Base-by-base conservation (phyloP, 2,797 vertebrate species). In the Glyptemys insculpta region DNA sequence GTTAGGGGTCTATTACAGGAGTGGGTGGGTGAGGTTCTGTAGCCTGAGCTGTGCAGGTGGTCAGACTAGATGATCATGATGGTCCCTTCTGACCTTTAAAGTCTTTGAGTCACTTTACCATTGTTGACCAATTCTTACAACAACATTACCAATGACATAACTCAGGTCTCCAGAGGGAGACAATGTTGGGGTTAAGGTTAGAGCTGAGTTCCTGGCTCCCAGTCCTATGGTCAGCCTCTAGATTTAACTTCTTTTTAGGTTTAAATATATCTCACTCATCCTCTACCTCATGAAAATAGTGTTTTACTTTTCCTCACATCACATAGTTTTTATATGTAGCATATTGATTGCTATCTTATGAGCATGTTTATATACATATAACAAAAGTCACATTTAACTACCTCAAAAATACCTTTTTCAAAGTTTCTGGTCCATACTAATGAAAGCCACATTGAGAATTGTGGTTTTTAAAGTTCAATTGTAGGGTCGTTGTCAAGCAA, bases 381-480 rank as follows among this genome's bases (percentile, higher is more conserved):
- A 90, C 86, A 59, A 79, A 47, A 15, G 53, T 27, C 92, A 81
- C 86, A 89, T 83, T 83, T 94, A 81, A 91, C 27, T 74, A 92
- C 62, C 10, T n/a, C 34, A 62, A 81, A 90, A 87, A 52, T 81
- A 86, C 53, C 41, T 10, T 41, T 90, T 97, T 96, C 56, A 90
- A 79, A 31, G 21, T 92, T 74, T 83, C 65, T 90, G 23, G 65
- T 78, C 76, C 83, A 86, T 44, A 37, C 25, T 92, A 95, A 81
- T 14, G 83, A 91, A 95, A 84, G 47, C 83, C 74, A 50, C 56
- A 14, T 25, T 53, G 54, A 94, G 19, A 94, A 95, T 86, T 92
- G 49, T 89, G 81, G 29, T 85, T 8, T 84, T 6, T 91, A 81
- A 84, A 91, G 57, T 23, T 5, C 85, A 29, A 5, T 85, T 81